phyloP scores from a whole-genome alignment of 2,797 vertebrate species.

The Brotula barbata region DNA sequence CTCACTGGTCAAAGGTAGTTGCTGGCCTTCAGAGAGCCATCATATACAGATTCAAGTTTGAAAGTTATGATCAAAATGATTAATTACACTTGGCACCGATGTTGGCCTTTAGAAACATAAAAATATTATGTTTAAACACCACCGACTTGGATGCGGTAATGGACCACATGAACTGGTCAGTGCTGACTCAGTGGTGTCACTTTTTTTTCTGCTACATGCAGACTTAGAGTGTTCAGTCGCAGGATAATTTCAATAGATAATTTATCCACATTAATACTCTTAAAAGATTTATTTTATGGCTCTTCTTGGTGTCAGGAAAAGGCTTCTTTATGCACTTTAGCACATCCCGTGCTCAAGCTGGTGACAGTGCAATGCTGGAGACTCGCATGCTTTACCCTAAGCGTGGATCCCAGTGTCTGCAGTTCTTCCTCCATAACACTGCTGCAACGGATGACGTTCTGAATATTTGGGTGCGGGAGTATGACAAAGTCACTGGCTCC shows the following conservation, averaged over 20 bases:
- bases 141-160: no score
- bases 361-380: conserved; percentile 76
- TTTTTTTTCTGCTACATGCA: no score
- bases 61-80: not conserved
- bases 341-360: conserved; percentile 58
- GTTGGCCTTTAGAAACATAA: no score
- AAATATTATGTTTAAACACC: no score
- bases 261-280: no score
- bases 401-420: conserved; percentile 84
- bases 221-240: no score
- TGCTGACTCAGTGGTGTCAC: no score
- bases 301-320: conserved; percentile 67
- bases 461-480: conserved; percentile 78
- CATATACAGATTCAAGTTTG: not conserved
- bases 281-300: conserved; percentile 12
- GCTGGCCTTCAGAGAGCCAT: not conserved
- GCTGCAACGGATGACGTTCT: conserved; percentile 75
- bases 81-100: no score
- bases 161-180: no score
- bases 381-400: conserved; percentile 83
- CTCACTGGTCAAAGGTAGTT: not conserved
- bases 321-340: conserved; percentile 90
- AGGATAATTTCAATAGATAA: no score
- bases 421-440: conserved; percentile 86
- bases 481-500: conserved; percentile 51